phyloP scores from a whole-genome alignment of 1,140 invertebrate genomes.

The Lepidurus couesii region DNA sequence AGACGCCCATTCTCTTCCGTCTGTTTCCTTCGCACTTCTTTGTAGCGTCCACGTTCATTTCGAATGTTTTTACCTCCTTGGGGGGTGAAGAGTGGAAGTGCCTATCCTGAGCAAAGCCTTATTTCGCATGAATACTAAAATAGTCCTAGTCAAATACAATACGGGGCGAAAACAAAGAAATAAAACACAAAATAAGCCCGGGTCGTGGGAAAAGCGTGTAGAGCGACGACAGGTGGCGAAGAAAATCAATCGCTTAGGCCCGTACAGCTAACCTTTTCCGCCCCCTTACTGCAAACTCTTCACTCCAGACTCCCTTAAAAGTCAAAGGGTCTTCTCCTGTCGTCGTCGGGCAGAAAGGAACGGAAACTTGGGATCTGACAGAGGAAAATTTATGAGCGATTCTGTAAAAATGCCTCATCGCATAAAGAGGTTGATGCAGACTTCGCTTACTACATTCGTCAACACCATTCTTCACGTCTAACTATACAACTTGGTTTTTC shows the following conservation, averaged over 20 bases:
- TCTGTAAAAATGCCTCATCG: background rate
- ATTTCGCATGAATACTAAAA: too few species aligned
- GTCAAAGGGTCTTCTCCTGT: background rate
- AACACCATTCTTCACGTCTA: background rate
- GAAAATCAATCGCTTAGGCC: background rate
- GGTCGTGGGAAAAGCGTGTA: background rate
- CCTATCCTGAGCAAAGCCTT: too few species aligned
- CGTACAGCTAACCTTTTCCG: background rate
- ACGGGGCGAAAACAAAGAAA: too few species aligned
- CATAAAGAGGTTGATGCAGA: background rate
- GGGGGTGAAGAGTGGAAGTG: too few species aligned
- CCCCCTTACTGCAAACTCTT: background rate
- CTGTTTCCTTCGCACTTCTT: too few species aligned
- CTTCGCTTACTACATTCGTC: conserved; percentile 15
- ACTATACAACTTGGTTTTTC: background rate
- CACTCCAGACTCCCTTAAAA: background rate
- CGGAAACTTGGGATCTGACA: background rate
- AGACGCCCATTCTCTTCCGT: too few species aligned
- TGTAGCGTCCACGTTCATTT: too few species aligned
- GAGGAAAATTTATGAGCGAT: conserved; percentile 10
- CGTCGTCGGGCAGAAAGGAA: background rate
- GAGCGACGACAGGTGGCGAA: background rate
- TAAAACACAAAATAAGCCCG: too few species aligned
- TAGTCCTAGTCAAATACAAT: too few species aligned
- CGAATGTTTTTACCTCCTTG: too few species aligned